These are phyloP conservation scores for Montipora foliosa DNA, from an alignment of 64 coral and sea anemone genomes.

Conservation along the genomic window DNA sequence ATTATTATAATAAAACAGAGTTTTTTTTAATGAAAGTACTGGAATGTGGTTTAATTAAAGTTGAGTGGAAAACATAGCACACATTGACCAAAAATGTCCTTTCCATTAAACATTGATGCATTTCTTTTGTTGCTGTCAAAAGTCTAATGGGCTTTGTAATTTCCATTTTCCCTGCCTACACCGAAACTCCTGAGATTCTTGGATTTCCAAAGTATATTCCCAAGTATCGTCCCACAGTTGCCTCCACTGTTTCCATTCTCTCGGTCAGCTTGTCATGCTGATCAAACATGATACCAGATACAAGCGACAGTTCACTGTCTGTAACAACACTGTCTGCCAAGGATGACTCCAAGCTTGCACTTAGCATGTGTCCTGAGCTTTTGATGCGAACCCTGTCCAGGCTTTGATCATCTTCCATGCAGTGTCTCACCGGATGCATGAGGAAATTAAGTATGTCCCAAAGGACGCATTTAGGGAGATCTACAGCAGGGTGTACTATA, in stretches of 20 bases:
- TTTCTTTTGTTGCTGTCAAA: neutral
- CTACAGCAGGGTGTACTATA: conserved; percentile 96
- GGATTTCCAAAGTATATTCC: conserved; percentile 67
- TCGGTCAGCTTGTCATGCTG: conserved; percentile 90
- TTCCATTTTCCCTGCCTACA: neutral
- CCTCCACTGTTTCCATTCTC: conserved; percentile 91
- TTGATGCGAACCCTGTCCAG: conserved; percentile 48
- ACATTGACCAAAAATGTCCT: too few relatives aligned
- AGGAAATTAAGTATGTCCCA: conserved; percentile 98
- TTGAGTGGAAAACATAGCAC: too few relatives aligned
- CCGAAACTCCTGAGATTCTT: conserved; percentile 60
- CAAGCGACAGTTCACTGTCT: conserved; percentile 84
- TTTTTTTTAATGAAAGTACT: neutral
- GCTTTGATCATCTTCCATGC: conserved; percentile 83
- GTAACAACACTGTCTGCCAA: conserved; percentile 54
- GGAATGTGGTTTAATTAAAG: too few relatives aligned
- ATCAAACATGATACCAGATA: conserved; percentile 91
- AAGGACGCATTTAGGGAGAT: conserved; percentile 94
- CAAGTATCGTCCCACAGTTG: conserved; percentile 85
- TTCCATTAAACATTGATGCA: too few relatives aligned
- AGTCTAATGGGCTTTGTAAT: neutral
- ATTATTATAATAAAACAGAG: neutral
- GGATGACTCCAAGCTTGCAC: conserved; percentile 50
- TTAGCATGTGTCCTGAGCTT: conserved; percentile 13
- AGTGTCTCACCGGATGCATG: conserved; percentile 89